Evolutionary conservation across 2,888 invertebrate species (phyloP), one percentile per base, ranked within the genome.

Genomic region (Marronus borbonicus): DNA sequence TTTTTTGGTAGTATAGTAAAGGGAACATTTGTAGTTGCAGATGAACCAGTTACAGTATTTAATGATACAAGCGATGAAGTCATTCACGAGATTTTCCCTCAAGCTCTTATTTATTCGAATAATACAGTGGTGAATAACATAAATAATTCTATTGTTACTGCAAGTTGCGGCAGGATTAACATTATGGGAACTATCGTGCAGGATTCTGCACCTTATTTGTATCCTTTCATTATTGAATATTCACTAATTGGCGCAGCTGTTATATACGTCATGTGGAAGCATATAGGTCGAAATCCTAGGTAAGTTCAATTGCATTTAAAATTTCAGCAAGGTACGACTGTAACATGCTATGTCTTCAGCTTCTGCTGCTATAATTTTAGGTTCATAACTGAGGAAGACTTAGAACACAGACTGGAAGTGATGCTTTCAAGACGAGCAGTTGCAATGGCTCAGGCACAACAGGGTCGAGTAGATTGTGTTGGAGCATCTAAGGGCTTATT

Each of bases 241-340:
- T 97, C 97, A 80, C 90, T 98, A 81, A 97, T 98, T 85, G 97
- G 97, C 24, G 97, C 98, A 70, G 97, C 97, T 74, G 97, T 98
- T 58, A 94, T 98, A 85, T 98, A 97, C 88, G 96, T 97, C 75
- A 98, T 98, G 96, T 98, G 98, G 98, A 95, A 96, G 87, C 96
- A 96, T 87, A 97, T 97, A 88, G 97, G 97, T 78, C 93, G 95
- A 86, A 94, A 96, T 89, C 95, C 97, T 72, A 94, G 94, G 92
- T 94, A 89, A 89, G 84, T 86, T 69, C 31, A 36, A 36, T 36
- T 36, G 31, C 31, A 36, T 44, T 44, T 44, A 44, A 44, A 44
- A 44, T 44, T 8, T 44, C 44, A 8, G 12, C 44, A 44, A 44
- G 44, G 44, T 12, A 8, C 31, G 31, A 36, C 31, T 36, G 31